Percentiles rank a stretch among this genome's conserved stretches.
Evolutionary conservation across 2,113 vertebrate genomes (phyloP).

Genomic region (Melospiza georgiana): DNA sequence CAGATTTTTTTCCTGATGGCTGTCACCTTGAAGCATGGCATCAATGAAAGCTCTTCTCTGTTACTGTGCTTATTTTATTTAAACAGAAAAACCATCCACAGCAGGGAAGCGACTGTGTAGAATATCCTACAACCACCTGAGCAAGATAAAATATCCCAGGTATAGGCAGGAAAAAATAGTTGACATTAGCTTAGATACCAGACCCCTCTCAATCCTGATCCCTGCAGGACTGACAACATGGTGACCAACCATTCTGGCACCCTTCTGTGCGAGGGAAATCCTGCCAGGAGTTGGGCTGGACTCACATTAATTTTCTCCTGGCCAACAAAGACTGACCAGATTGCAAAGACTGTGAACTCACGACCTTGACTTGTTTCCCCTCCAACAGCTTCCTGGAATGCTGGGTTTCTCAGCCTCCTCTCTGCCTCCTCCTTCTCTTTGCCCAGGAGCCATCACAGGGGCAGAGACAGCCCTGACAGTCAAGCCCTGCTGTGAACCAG

Average conservation of each 20-base stretch:
- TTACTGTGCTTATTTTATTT: neutral
- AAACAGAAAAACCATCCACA: neutral
- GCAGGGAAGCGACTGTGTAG: neutral
- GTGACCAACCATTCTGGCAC: constrained; percentile 8
- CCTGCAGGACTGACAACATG: neutral
- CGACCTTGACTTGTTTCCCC: constrained; percentile 3
- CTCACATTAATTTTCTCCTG: constrained; percentile 49
- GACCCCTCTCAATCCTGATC: neutral
- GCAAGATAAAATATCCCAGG: neutral
- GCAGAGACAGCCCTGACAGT: neutral
- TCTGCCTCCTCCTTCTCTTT: neutral
- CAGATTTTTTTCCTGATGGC: neutral
- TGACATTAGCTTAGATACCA: neutral
- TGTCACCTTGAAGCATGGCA: neutral
- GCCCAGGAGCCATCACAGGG: fast-evolving
- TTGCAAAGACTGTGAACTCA: constrained; percentile 27
- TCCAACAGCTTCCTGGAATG: neutral
- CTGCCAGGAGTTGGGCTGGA: constrained; percentile 4
- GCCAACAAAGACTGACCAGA: constrained; percentile 40
- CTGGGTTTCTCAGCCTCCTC: neutral
- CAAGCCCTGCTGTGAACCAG: fast-evolving
- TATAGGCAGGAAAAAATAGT: neutral
- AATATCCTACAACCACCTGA: neutral
- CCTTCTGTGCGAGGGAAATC: neutral
- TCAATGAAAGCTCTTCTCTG: neutral